Conservation (phyloP, 1,140 invertebrate species). For the Melipona quadrifasciata region DNA sequence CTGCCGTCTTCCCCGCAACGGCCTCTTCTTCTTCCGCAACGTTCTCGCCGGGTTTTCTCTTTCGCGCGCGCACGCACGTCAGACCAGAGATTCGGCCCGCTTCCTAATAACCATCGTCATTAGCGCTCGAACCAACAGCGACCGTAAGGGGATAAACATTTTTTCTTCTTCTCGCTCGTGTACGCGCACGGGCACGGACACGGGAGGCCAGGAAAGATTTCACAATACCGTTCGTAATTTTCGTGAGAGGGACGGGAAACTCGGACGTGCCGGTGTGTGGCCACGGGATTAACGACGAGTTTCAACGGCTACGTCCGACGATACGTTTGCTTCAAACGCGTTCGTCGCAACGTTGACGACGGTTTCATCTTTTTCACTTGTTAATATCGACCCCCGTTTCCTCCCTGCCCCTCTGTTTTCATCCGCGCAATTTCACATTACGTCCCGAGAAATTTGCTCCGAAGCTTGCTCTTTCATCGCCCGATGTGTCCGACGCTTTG, state of each 20-base stretch:
- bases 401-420: neutral
- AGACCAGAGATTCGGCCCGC: conserved; percentile 51
- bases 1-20: conserved; percentile 4
- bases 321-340: conserved; percentile 6
- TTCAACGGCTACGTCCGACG: conserved; percentile 15
- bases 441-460: neutral
- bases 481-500: neutral
- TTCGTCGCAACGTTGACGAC: conserved; percentile 22
- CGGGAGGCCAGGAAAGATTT: conserved; percentile 38
- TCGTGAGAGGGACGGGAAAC: neutral
- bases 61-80: conserved; percentile 37
- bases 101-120: conserved; percentile 75
- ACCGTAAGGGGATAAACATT: conserved; percentile 58
- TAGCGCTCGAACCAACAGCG: conserved; percentile 64
- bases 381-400: neutral
- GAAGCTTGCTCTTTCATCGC: neutral
- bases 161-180: conserved; percentile 56
- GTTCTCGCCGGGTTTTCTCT: conserved; percentile 26
- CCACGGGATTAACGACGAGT: conserved; percentile 48
- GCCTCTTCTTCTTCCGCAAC: neutral
- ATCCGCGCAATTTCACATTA: neutral
- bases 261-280: conserved; percentile 5
- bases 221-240: conserved; percentile 61
- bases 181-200: conserved; percentile 44
- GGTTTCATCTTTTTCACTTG: no score